Evolutionary conservation across 2,888 invertebrate genomes (phyloP), one percentile per base, ranked within the genome.

Genomic region (Arctia plantaginis): DNA sequence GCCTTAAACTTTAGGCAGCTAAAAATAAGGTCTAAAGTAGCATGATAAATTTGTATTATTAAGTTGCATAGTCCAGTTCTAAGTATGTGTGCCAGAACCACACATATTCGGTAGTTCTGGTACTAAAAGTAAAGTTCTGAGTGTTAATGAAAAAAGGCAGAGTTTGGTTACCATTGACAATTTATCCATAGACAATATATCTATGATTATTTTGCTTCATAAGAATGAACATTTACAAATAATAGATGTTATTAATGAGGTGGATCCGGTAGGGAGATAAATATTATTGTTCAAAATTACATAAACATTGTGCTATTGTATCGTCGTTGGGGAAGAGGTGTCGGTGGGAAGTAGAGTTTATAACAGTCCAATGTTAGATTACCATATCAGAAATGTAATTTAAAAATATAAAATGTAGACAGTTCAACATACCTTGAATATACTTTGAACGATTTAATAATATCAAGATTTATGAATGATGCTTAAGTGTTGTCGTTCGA

Each of bases 61-160:
- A 39, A 76, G 41, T 65, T 67, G 71, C 74, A 64, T 71, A 66
- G 69, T 39, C 74, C 41, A 69, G 69, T 77, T 81, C 87, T 86
- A 86, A 83, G 85, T 86, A 77, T 74, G 82, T 82, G 79, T 82
- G 82, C 80, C 82, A 84, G 83, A 82, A 83, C 51, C 78, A 82
- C 87, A 80, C 81, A 86, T 80, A 82, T 83, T 81, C 80, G 77
- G 83, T 86, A 80, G 83, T 84, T 71, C 82, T 81, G 85, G 78
- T 83, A 83, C 81, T 80, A 81, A 82, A 85, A 84, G 84, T 82
- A 75, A 77, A 81, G 81, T 86, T 86, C 78, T 77, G 73, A 75
- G 83, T 82, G 87, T 85, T 89, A 89, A 89, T 86, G 85, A 87
- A n/a, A n/a, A n/a, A n/a, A n/a, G n/a, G n/a, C n/a, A n/a, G n/a